Percentiles rank a stretch among this genome's conserved stretches.
These are phyloP conservation scores for Ornithorhynchus anatinus DNA, from an alignment of 2,113 vertebrate genomes.

Conservation along the genomic window DNA sequence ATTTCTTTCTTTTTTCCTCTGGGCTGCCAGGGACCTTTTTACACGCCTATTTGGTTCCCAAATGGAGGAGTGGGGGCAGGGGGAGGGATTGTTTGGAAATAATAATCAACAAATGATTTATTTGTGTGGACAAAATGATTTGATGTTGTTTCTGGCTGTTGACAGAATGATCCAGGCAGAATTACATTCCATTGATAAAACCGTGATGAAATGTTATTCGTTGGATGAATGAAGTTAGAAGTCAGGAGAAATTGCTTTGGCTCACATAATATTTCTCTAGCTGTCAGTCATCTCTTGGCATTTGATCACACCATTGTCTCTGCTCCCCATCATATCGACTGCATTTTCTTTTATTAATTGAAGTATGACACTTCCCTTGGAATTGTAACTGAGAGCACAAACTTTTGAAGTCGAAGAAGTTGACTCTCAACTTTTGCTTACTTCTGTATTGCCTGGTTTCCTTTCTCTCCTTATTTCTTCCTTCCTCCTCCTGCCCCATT, in stretches of 20 bases:
- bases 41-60: slow-evolving; percentile 28
- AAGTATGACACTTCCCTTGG: slow-evolving; percentile 53
- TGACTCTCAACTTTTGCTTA: slow-evolving; percentile 13
- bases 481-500: not conserved
- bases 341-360: slow-evolving; percentile 56
- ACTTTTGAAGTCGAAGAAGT: slow-evolving; percentile 25
- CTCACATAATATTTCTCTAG: slow-evolving; percentile 53
- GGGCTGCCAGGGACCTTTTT: slow-evolving; percentile 30
- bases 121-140: slow-evolving; percentile 67
- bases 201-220: slow-evolving; percentile 65
- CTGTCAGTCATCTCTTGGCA: slow-evolving; percentile 60
- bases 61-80: too few relatives aligned
- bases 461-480: not conserved
- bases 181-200: slow-evolving; percentile 73
- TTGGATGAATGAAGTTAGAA: slow-evolving; percentile 59
- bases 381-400: slow-evolving; percentile 23
- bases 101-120: slow-evolving; percentile 64
- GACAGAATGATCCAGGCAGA: slow-evolving; percentile 66
- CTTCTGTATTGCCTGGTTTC: too few relatives aligned
- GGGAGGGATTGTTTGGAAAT: too few relatives aligned
- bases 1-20: not conserved
- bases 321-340: slow-evolving; percentile 44
- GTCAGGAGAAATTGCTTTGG: slow-evolving; percentile 61
- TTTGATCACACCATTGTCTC: slow-evolving; percentile 55
- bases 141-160: slow-evolving; percentile 55